These are phyloP conservation scores for Eristalis intricaria DNA, from an alignment of 2,888 invertebrate species.

Conservation along the genomic window DNA sequence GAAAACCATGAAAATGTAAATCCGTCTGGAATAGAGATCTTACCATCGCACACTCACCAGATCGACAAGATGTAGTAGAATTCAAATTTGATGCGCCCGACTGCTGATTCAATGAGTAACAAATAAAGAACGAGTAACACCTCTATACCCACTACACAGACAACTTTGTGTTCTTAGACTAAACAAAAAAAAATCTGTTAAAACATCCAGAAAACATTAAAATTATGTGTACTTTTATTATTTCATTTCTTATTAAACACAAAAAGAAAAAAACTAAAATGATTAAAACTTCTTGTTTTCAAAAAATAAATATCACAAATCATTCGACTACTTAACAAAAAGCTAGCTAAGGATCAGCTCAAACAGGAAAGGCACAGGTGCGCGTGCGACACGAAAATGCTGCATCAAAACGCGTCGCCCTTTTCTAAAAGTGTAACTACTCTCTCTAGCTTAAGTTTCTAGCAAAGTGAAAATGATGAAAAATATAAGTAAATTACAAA, in stretches of 20 bases:
- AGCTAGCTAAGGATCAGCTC: slow-evolving; percentile 32
- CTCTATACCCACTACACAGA: slow-evolving; percentile 30
- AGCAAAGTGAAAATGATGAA: slow-evolving; percentile 20
- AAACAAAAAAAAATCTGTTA: slow-evolving; percentile 66
- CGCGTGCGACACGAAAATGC: background rate
- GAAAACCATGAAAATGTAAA: background rate
- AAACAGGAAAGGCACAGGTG: background rate
- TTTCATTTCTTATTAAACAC: slow-evolving; percentile 23
- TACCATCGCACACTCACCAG: background rate
- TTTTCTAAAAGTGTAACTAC: slow-evolving; percentile 18
- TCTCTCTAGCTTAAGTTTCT: slow-evolving; percentile 33
- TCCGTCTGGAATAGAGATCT: background rate
- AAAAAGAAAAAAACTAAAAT: slow-evolving; percentile 5
- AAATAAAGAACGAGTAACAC: slow-evolving; percentile 26
- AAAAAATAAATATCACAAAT: background rate
- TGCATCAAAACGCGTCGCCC: background rate
- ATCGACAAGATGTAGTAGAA: background rate
- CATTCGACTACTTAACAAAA: slow-evolving; percentile 33
- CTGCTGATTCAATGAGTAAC: slow-evolving; percentile 31
- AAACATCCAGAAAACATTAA: slow-evolving; percentile 73
- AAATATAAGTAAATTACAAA: background rate
- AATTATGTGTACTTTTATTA: slow-evolving; percentile 37
- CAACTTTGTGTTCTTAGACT: slow-evolving; percentile 60
- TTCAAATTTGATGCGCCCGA: slow-evolving; percentile 21
- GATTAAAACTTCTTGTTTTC: slow-evolving; percentile 34